Conservation (phyloP, 2,797 vertebrate genomes). For the Cynopterus sphinx region DNA sequence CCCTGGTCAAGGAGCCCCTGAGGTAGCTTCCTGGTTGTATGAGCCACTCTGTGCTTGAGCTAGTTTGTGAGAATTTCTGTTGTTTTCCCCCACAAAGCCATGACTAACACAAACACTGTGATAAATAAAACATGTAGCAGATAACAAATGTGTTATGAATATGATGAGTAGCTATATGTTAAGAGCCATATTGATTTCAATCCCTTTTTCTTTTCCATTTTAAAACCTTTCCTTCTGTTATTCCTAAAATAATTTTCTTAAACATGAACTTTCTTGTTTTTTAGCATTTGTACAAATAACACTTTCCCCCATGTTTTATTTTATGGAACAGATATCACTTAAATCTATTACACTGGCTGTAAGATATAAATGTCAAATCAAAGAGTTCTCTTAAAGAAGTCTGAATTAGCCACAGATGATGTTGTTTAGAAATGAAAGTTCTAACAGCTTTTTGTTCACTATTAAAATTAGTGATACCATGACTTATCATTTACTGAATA, state of each 20-base stretch:
- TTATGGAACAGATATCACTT: conserved; percentile 26
- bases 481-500: not conserved
- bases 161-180: not conserved
- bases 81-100: conserved; percentile 1
- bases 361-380: conserved; percentile 34
- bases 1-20: not conserved
- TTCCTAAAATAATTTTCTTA: conserved; percentile 48
- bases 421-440: conserved; percentile 3
- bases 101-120: not conserved
- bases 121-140: conserved; percentile 16
- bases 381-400: conserved; percentile 11
- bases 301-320: not conserved
- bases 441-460: not conserved
- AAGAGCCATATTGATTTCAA: not conserved
- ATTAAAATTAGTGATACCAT: not conserved
- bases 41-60: not conserved
- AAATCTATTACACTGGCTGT: not conserved
- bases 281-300: not conserved
- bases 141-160: not conserved
- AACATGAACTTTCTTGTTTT: not conserved
- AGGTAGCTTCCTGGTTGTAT: not conserved
- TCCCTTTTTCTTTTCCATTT: not conserved
- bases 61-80: not conserved
- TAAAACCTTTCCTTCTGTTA: conserved; percentile 21
- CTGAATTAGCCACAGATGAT: not conserved